phyloP scores from a whole-genome alignment of 1,140 invertebrate species.

The Palaemon carinicauda region DNA sequence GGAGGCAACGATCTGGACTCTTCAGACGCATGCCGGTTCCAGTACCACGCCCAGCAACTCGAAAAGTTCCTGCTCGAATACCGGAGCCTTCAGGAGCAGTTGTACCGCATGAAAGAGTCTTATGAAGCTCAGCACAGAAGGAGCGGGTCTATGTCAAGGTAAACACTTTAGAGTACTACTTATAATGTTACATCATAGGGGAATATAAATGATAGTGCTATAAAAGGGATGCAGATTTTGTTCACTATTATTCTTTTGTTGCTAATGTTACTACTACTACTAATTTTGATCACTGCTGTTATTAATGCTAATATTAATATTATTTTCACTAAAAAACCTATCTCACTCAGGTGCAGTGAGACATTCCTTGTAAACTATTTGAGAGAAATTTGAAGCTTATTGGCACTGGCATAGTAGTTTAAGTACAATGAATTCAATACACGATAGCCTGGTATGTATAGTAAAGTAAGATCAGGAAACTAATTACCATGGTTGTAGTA shows the following conservation, averaged over 20 bases:
- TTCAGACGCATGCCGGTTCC: slow-evolving; percentile 70
- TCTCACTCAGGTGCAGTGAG: no score
- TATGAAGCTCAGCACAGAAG: slow-evolving; percentile 69
- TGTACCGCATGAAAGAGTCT: slow-evolving; percentile 80
- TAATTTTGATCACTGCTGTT: no score
- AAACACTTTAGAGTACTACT: no score
- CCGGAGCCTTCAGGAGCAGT: slow-evolving; percentile 76
- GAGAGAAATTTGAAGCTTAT: neutral
- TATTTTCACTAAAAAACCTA: no score
- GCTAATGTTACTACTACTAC: no score
- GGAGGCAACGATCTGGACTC: slow-evolving; percentile 61
- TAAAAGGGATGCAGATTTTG: neutral
- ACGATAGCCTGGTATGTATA: no score
- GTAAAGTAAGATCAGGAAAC: no score
- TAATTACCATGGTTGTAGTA: no score
- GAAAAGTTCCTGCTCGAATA: slow-evolving; percentile 81
- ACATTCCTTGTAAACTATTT: neutral
- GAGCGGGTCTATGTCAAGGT: slow-evolving; percentile 19
- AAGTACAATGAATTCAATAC: no score
- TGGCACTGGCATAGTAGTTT: neutral
- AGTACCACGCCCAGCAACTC: slow-evolving; percentile 79
- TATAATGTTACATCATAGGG: neutral
- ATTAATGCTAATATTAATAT: no score
- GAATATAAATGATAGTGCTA: neutral
- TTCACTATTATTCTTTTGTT: no score